Base-by-base conservation (phyloP, 2,888 invertebrate genomes). In the Tethea ocularis region DNA sequence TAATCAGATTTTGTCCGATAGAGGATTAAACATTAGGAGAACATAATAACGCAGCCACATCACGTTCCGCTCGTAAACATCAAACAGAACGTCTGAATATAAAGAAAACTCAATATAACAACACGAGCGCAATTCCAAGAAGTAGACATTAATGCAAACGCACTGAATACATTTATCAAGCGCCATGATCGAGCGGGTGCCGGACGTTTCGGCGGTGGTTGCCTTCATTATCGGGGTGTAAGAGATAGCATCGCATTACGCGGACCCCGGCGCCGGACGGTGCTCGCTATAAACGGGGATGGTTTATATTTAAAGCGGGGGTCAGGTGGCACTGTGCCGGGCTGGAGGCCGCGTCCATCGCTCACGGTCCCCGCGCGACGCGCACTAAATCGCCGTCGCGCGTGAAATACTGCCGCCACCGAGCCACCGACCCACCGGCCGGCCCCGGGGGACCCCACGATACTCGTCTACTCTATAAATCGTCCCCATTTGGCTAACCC, bases 401-500 rank as follows among this genome's bases (percentile, higher is more conserved):
- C 72, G 80, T 78, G 78, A 80, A 76, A 72, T 77, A 75, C 71
- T 65, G 69, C 69, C 64, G 59, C 60, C 69, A 67, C 63, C 58
- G 62, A 63, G 68, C 64, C 69, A 63, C 68, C 71, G 69, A 59
- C 69, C 72, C 64, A 56, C 71, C 73, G 75, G 70, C 62, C 61
- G 62, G 61, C 61, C 67, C 72, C 69, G 66, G 62, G 70, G 67
- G 66, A 64, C 65, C 71, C 64, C n/a, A 38, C 38, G 56, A 64
- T 70, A 69, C 78, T 72, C 77, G 78, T 74, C 75, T 75, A 77
- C 83, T 85, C 86, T 84, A 89, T 89, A 88, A 89, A 89, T 90
- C 87, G 88, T 88, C 87, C 88, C 89, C 88, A 83, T 87, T 87
- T 84, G 88, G 85, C 86, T 87, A 87, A 86, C 88, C 90, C 89